Conservation (phyloP, 2,888 invertebrate genomes). For the Endomychus coccineus region DNA sequence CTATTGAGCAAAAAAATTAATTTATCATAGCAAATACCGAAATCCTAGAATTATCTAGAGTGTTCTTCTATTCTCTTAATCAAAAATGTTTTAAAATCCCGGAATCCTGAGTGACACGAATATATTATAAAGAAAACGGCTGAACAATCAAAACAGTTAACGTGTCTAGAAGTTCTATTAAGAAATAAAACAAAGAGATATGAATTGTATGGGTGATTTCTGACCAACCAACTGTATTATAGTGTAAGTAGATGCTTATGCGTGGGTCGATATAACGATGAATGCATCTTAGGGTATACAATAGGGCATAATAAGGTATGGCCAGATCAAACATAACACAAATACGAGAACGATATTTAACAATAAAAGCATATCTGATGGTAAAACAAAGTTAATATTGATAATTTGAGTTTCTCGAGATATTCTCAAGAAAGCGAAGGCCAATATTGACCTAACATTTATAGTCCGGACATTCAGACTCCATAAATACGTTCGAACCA, state of each 20-base stretch:
- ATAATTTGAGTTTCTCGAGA: conserved; percentile 39
- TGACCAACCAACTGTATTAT: too few species aligned
- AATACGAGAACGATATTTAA: conserved; percentile 9
- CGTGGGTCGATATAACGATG: background rate
- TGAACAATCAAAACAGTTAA: too few species aligned
- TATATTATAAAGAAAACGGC: too few species aligned
- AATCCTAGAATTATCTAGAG: too few species aligned
- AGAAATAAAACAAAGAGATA: too few species aligned
- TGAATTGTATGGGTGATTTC: too few species aligned
- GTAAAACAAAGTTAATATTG: conserved; percentile 40
- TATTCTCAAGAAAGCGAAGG: conserved; percentile 41
- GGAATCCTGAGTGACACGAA: too few species aligned
- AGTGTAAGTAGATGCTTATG: too few species aligned
- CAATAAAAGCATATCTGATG: conserved; percentile 15
- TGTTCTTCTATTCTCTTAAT: too few species aligned
- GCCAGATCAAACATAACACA: conserved; percentile 3
- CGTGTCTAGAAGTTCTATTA: too few species aligned
- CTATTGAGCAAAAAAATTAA: background rate
- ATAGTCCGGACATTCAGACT: conserved; percentile 42
- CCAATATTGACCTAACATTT: conserved; percentile 45
- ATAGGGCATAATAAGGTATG: background rate
- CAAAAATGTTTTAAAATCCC: too few species aligned
- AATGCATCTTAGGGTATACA: background rate
- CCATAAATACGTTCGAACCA: conserved; percentile 43
- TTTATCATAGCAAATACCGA: background rate